Evolutionary conservation across 2,888 invertebrate species (phyloP).

Genomic region (Epinotia ramella): DNA sequence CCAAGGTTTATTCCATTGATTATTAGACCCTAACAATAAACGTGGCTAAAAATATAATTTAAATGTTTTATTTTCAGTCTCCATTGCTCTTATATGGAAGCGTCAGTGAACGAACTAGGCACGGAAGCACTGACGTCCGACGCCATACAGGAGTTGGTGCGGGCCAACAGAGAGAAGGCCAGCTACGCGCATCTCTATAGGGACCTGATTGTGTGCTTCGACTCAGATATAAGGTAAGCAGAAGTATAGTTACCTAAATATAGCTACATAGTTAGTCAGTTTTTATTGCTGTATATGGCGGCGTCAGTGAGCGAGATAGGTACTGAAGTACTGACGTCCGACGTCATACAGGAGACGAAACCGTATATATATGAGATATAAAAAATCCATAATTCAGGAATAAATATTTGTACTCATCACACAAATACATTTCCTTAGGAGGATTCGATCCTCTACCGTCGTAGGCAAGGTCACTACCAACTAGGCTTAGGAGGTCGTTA

Average conservation of each 20-base stretch:
- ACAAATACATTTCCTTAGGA: no score
- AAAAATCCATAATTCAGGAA: no score
- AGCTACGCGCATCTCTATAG: constrained; percentile 91
- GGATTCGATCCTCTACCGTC: no score
- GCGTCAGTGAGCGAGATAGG: constrained; percentile 88
- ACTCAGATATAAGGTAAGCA: constrained; percentile 91
- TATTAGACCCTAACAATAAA: neutral
- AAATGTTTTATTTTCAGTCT: constrained; percentile 81
- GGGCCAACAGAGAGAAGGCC: constrained; percentile 91
- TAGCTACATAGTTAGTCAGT: no score
- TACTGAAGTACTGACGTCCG: constrained; percentile 87
- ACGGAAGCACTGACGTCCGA: constrained; percentile 88
- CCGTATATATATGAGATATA: no score
- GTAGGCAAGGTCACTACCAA: no score
- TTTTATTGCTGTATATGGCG: no score
- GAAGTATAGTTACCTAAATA: no score
- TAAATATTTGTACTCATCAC: no score
- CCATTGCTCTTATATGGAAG: constrained; percentile 94
- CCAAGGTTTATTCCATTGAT: neutral
- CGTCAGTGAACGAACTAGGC: constrained; percentile 88
- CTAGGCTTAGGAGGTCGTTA: no score
- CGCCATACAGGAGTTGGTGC: constrained; percentile 89
- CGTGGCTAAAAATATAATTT: no score
- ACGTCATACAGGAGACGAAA: constrained; percentile 91
- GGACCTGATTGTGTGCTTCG: constrained; percentile 91